Percentiles rank a stretch among this genome's conserved stretches.
phyloP scores from a whole-genome alignment of 2,888 invertebrate species.

The Harpalus rufipes region DNA sequence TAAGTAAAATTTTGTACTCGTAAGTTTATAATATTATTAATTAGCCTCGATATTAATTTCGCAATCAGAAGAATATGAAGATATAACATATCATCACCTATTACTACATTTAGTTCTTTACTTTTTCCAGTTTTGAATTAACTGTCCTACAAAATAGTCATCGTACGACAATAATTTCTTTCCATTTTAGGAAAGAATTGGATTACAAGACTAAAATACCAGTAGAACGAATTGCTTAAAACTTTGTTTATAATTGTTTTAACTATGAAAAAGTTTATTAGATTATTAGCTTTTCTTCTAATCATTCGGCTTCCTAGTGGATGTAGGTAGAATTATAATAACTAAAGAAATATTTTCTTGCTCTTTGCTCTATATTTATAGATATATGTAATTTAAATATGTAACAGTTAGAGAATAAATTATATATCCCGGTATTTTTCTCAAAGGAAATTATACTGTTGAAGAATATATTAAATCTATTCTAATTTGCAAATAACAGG shows the following conservation, averaged over 20 bases:
- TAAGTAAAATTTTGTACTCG: not conserved
- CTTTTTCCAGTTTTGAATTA: too few relatives aligned
- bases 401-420: conserved; percentile 57
- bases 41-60: too few relatives aligned
- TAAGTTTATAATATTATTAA: too few relatives aligned
- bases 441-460: conserved; percentile 38
- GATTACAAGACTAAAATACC: too few relatives aligned
- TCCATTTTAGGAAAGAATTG: too few relatives aligned
- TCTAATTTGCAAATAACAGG: conserved; percentile 53
- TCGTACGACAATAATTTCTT: too few relatives aligned
- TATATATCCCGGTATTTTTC: conserved; percentile 42
- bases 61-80: too few relatives aligned
- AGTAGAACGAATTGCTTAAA: too few relatives aligned
- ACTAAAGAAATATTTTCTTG: not conserved
- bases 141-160: too few relatives aligned
- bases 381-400: conserved; percentile 32
- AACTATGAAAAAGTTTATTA: not conserved
- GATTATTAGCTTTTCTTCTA: not conserved
- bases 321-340: conserved; percentile 21
- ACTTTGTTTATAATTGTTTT: not conserved
- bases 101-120: too few relatives aligned
- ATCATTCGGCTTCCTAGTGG: not conserved
- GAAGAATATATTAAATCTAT: conserved; percentile 48
- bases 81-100: too few relatives aligned
- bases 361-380: conserved; percentile 45